Base-by-base conservation (phyloP, 2,797 vertebrate species). In the Knipowitschia caucasica region DNA sequence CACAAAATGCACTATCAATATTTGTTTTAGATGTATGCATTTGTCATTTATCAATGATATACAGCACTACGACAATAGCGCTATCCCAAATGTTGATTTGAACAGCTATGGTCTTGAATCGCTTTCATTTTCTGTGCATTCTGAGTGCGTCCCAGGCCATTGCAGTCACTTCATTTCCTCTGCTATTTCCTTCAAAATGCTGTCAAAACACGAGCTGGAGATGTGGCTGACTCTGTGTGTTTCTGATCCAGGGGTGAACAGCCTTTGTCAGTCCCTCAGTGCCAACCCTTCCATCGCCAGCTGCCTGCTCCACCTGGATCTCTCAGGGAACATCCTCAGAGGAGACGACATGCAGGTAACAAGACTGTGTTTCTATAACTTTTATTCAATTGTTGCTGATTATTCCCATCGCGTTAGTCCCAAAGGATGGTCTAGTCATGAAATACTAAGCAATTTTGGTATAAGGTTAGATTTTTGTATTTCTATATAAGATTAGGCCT, bases 221-320 rank as follows among this genome's bases (percentile, higher is more conserved):
- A 64, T 64, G 31, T 47, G 20, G 51, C 4, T 50, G 43, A 52
- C 8, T 53, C 43, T 53, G 50, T 49, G 51, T 55, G 40, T 56
- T 20, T 51, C 53, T 59, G 17, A 77, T 69, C 20, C 84, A 99
- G 96, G 96, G 83, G 94, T 98, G 90, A 99, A 96, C 71, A 95
- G 93, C 90, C 94, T 99, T 86, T 95, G 92, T 76, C 96, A 97
- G 88, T 94, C 94, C 75, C 91, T 99, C 91, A 94, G 93, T 93
- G 92, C 93, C 92, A 98, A 94, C 87, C 89, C 84, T 0, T 79
- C 91, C 84, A 94, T 95, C 12, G 77, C 92, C 60, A 93, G 52
- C 84, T 93, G 91, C n/a, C 94, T 99, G 9, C 79, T 86, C 77
- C 92, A 95, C 77, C 92, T 99, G 24, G 96, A 99, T 88, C 94